phyloP scores from a whole-genome alignment of 2,113 vertebrate genomes.

The Cavia porcellus region DNA sequence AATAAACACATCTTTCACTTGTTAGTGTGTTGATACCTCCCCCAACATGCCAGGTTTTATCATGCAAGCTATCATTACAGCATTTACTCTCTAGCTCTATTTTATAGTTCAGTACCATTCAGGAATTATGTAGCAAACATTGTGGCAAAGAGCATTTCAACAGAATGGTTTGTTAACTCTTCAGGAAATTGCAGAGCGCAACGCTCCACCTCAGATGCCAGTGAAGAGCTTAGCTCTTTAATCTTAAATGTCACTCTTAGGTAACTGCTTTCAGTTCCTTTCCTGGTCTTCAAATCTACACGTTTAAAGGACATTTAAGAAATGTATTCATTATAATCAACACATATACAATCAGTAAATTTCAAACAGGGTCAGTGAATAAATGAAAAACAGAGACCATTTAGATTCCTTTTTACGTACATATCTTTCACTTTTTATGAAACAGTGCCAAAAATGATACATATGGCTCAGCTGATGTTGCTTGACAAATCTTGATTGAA shows the following conservation, averaged over 20 bases:
- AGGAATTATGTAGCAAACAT: background rate
- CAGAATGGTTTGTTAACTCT: background rate
- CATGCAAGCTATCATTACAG: no score
- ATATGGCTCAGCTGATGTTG: background rate
- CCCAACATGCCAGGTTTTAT: background rate
- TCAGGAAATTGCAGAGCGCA: background rate
- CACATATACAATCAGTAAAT: slow-evolving; percentile 12
- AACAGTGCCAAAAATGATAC: background rate
- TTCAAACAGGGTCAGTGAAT: background rate
- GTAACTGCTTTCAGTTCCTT: background rate
- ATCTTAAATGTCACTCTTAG: background rate
- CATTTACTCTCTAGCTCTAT: background rate
- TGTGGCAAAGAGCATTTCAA: background rate
- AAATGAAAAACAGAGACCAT: background rate
- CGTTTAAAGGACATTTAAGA: background rate
- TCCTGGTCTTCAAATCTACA: background rate
- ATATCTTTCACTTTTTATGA: background rate
- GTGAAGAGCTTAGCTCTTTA: background rate
- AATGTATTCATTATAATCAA: background rate
- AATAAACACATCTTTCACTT: background rate
- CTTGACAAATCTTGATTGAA: background rate
- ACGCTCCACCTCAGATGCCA: no score
- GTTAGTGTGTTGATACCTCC: background rate
- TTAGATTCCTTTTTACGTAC: background rate
- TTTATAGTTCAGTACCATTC: background rate